Evolutionary conservation across 2,113 vertebrate genomes (phyloP).

Genomic region (Telmatochromis sp.): DNA sequence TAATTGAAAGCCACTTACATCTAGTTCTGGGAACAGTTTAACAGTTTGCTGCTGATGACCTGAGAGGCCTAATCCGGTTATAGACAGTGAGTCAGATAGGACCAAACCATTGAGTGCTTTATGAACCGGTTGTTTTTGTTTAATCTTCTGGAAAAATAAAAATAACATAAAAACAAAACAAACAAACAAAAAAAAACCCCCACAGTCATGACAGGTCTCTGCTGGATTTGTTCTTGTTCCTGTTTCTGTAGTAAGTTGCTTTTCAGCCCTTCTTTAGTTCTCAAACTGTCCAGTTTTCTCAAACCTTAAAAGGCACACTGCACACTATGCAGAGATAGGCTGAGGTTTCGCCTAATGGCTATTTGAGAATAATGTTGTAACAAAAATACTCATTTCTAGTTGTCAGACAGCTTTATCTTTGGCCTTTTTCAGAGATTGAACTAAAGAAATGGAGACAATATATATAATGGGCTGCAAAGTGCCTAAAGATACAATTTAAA

Average conservation of each 20-base stretch:
- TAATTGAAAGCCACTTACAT: not conserved
- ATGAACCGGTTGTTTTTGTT: not conserved
- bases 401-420: not conserved
- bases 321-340: not conserved
- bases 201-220: not conserved
- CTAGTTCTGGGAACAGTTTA: not conserved
- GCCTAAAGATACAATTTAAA: not conserved
- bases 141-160: not conserved
- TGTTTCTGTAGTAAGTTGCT: not conserved
- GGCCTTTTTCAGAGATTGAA: not conserved
- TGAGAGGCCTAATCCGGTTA: not conserved
- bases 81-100: not conserved
- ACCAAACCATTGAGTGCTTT: not conserved
- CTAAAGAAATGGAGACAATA: not conserved
- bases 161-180: not conserved
- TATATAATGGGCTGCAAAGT: not conserved
- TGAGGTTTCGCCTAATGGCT: not conserved
- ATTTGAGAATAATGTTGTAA: not conserved
- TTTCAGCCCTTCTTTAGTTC: not conserved
- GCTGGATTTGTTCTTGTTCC: not conserved
- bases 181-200: fast-evolving
- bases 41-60: not conserved
- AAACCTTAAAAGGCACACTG: not conserved
- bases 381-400: not conserved
- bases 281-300: not conserved